phyloP scores from a whole-genome alignment of 1,140 invertebrate species.

The Laodelphax striatellus region DNA sequence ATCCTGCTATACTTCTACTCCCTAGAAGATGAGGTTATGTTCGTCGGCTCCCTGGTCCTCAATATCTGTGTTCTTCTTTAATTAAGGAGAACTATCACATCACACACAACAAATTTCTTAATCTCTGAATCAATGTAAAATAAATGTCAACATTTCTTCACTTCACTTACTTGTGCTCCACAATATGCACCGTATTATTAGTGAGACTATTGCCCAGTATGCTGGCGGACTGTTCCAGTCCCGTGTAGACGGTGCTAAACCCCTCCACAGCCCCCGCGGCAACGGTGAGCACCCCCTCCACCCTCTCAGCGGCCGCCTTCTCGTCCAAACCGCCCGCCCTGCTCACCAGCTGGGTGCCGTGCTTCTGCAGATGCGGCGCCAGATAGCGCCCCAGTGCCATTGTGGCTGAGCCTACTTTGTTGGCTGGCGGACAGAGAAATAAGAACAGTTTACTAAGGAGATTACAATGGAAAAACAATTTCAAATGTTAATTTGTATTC shows the following conservation, averaged over 20 bases:
- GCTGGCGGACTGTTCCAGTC: conserved; percentile 51
- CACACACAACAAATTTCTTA: too few relatives aligned
- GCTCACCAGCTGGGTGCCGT: conserved; percentile 44
- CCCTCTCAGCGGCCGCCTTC: conserved; percentile 40
- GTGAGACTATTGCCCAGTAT: conserved; percentile 48
- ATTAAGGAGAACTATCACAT: too few relatives aligned
- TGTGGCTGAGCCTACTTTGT: conserved; percentile 49
- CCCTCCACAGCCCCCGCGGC: conserved; percentile 54
- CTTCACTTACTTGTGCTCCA: conserved; percentile 48
- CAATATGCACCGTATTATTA: conserved; percentile 55
- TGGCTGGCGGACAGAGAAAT: conserved; percentile 33
- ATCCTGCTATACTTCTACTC: too few relatives aligned
- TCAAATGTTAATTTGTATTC: too few relatives aligned
- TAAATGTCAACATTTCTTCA: neutral
- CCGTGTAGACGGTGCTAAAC: conserved; percentile 50
- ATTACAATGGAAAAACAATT: too few relatives aligned
- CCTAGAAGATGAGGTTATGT: too few relatives aligned
- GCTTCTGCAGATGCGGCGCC: conserved; percentile 52
- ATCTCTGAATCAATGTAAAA: too few relatives aligned
- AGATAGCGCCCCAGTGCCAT: conserved; percentile 44
- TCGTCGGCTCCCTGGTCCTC: too few relatives aligned
- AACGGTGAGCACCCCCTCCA: conserved; percentile 50
- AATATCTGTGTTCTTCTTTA: too few relatives aligned
- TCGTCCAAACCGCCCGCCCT: conserved; percentile 38
- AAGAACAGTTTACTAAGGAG: too few relatives aligned